Conservation (phyloP, 2,888 invertebrate genomes). For the Drosophila nigricruria region DNA sequence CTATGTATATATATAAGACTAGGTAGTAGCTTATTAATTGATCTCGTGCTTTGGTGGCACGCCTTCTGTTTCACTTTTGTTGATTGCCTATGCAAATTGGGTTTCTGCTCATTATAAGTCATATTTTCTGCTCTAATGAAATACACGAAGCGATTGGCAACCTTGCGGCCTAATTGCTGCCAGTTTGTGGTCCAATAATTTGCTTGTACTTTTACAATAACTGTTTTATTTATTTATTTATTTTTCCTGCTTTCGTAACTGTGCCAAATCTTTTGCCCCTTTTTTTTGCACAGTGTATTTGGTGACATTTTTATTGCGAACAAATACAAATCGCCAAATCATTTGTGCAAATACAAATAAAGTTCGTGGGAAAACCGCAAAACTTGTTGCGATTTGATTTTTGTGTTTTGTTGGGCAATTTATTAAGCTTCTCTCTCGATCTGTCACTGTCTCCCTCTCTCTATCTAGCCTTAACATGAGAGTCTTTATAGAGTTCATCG, state of each 20-base stretch:
- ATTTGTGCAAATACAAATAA: conserved; percentile 44
- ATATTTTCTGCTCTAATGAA: conserved; percentile 72
- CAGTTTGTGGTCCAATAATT: conserved; percentile 64
- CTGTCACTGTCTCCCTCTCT: background rate
- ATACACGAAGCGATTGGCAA: conserved; percentile 52
- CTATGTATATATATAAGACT: conserved; percentile 8
- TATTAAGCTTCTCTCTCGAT: conserved; percentile 15
- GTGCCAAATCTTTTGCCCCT: conserved; percentile 11
- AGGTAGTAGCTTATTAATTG: conserved; percentile 46
- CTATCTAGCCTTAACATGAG: conserved; percentile 4
- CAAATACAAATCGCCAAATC: conserved; percentile 51
- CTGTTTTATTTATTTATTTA: background rate
- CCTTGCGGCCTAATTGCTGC: conserved; percentile 48
- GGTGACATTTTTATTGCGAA: conserved; percentile 42
- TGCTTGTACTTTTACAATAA: conserved; percentile 30
- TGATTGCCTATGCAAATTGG: conserved; percentile 52
- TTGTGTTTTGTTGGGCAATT: conserved; percentile 38
- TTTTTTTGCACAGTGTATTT: conserved; percentile 43
- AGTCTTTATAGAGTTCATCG: conserved; percentile 25
- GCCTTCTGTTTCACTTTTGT: conserved; percentile 56
- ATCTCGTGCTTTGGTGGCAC: conserved; percentile 52
- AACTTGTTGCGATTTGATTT: conserved; percentile 33
- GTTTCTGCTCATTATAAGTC: conserved; percentile 55
- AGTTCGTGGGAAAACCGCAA: conserved; percentile 65
- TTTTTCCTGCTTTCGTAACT: conserved; percentile 45